Conservation (phyloP, 2,113 vertebrate species). For the Oceanites oceanicus region DNA sequence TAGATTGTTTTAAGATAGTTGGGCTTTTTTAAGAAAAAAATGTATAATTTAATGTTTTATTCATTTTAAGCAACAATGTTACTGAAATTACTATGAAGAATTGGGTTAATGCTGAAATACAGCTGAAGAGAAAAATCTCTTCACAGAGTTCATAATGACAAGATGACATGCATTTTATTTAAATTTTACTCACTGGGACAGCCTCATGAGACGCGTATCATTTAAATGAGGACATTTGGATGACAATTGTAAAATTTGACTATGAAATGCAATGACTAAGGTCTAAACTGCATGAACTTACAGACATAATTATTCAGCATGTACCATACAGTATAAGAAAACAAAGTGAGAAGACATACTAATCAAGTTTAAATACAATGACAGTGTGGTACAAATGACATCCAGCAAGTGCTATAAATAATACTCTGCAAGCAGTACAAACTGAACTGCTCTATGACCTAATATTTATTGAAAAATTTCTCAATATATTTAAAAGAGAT, state of each 20-base stretch:
- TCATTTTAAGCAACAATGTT: not conserved
- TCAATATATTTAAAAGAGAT: not conserved
- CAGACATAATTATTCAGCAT: not conserved
- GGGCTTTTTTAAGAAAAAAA: not conserved
- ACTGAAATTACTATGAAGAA: not conserved
- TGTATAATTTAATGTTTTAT: not conserved
- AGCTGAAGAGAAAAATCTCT: not conserved
- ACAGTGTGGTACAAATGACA: not conserved
- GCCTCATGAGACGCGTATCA: not conserved
- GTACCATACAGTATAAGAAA: not conserved
- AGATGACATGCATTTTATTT: not conserved
- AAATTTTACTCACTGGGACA: not conserved
- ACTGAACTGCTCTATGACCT: not conserved
- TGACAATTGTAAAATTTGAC: slow-evolving; percentile 18
- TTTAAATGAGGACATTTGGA: slow-evolving; percentile 26
- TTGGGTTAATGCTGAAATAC: not conserved
- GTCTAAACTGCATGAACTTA: slow-evolving; percentile 11
- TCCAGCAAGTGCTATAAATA: not conserved
- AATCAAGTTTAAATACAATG: slow-evolving; percentile 14
- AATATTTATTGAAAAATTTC: not conserved
- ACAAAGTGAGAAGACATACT: not conserved
- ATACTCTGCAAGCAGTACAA: not conserved
- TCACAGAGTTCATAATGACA: not conserved
- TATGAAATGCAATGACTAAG: slow-evolving; percentile 21
- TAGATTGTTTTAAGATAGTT: not conserved